Base-by-base conservation (phyloP, 2,888 invertebrate genomes). In the Phytoseiulus persimilis region DNA sequence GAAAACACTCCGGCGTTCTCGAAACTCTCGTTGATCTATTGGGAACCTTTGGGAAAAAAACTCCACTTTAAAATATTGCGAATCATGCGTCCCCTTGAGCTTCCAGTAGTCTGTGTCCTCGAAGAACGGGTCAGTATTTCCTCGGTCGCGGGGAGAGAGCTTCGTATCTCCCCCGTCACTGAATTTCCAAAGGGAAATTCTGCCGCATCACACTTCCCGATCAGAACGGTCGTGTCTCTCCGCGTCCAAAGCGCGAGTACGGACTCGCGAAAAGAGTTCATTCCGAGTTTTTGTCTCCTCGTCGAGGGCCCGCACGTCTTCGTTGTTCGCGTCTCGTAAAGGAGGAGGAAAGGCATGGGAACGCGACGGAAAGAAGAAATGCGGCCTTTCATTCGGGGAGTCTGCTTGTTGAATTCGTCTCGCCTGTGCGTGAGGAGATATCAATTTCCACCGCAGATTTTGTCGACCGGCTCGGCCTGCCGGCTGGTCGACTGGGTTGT, bases 331-430 rank as follows among this genome's bases (percentile, higher is more conserved):
- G 65, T 28, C 65, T 65, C 65, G 23, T 65, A n/a, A n/a, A n/a
- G 23, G 65, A 65, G 18, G 65, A 65, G 18, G 18, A 23, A 28
- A 65, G 65, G 65, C 65, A 65, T 65, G 18, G 28, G 18, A 65
- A 65, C 65, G 65, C 14, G 65, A 65, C 1, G 28, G 23, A 1
- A 28, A 65, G 65, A 28, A 65, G 65, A 28, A 65, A 65, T 65
- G 65, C 18, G 65, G 65, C 18, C 65, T 2, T 65, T 23, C 65
- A 65, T 65, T 65, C 65, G 65, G 65, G 18, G 1, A 65, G 65
- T 65, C 65, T 65, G 65, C 65, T 65, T 65, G 65, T 65, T 65
- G 65, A 65, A 65, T 65, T 65, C 65, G 65, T 65, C 65, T 65
- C 18, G 11, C 2, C 9, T 65, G 65, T 28, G 65, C 14, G 65